Percentiles rank a stretch among this genome's conserved stretches.
These are phyloP conservation scores for Stegodyphus dumicola DNA, from an alignment of 1,140 invertebrate genomes.

Conservation along the genomic window DNA sequence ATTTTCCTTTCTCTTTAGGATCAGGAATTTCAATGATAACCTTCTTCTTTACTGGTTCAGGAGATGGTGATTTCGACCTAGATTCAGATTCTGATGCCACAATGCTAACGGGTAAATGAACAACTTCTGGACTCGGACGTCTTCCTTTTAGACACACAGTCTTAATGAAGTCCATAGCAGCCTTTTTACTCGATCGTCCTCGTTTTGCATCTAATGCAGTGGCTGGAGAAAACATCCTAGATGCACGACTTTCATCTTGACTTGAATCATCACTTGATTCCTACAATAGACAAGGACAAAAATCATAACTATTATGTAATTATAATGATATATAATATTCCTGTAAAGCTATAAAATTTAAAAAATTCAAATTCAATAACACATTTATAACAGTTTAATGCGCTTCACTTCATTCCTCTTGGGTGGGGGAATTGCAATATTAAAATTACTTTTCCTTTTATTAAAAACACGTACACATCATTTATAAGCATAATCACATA, in stretches of 20 bases:
- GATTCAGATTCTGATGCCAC: conserved; percentile 2
- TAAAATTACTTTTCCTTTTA: no score
- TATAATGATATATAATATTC: no score
- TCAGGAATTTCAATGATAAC: conserved; percentile 31
- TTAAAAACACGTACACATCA: no score
- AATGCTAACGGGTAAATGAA: background rate
- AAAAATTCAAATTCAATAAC: no score
- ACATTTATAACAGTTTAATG: no score
- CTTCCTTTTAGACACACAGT: conserved; percentile 35
- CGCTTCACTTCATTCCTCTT: no score
- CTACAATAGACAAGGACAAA: background rate
- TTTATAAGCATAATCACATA: no score
- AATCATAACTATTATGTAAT: no score
- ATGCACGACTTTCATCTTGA: conserved; percentile 18
- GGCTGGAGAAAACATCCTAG: conserved; percentile 47
- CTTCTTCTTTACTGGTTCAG: conserved; percentile 4
- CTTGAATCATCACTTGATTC: conserved; percentile 55
- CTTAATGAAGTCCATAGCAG: conserved; percentile 56
- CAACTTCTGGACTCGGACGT: conserved; percentile 9
- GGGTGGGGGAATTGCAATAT: no score
- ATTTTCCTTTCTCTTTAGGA: conserved; percentile 23
- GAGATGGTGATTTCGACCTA: conserved; percentile 22
- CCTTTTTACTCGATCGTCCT: conserved; percentile 45
- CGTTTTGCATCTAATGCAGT: conserved; percentile 30
- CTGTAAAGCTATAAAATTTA: no score